phyloP scores from a whole-genome alignment of 2,888 invertebrate species.

The Erebia epiphron region DNA sequence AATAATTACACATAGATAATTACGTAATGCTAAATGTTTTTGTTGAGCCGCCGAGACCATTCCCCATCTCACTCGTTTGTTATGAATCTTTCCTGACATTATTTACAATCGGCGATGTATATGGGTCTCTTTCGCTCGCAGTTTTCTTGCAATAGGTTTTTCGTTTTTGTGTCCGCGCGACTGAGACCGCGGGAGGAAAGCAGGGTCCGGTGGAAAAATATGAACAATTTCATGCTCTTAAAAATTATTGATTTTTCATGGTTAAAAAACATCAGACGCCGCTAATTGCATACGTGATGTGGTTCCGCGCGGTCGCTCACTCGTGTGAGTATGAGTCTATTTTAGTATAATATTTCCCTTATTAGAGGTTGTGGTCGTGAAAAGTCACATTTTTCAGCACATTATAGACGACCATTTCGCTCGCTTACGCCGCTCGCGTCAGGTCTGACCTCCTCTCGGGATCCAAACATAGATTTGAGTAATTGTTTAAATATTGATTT shows the following conservation, averaged over 20 bases:
- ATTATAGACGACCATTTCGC: conserved; percentile 65
- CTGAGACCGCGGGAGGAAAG: conserved; percentile 64
- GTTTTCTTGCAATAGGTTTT: conserved; percentile 77
- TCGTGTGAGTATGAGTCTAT: conserved; percentile 64
- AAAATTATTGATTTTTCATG: conserved; percentile 82
- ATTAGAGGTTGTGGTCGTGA: conserved; percentile 63
- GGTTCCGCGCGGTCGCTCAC: conserved; percentile 53
- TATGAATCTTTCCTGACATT: conserved; percentile 75
- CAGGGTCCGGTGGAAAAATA: conserved; percentile 74
- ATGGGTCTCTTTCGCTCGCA: conserved; percentile 70
- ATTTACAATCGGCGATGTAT: conserved; percentile 75
- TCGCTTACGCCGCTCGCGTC: conserved; percentile 36
- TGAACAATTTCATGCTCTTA: conserved; percentile 77
- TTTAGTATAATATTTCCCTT: conserved; percentile 65
- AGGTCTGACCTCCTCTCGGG: conserved; percentile 34
- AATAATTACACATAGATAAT: conserved; percentile 43
- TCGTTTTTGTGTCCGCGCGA: conserved; percentile 75
- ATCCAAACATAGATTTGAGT: conserved; percentile 50
- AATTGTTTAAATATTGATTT: conserved; percentile 75
- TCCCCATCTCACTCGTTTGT: conserved; percentile 72
- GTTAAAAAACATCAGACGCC: conserved; percentile 65
- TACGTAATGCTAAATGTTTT: conserved; percentile 65
- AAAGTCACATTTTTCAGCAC: conserved; percentile 74
- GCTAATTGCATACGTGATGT: conserved; percentile 73
- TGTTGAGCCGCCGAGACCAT: conserved; percentile 58